Conservation (phyloP, 2,797 vertebrate genomes). For the Bradypus variegatus region DNA sequence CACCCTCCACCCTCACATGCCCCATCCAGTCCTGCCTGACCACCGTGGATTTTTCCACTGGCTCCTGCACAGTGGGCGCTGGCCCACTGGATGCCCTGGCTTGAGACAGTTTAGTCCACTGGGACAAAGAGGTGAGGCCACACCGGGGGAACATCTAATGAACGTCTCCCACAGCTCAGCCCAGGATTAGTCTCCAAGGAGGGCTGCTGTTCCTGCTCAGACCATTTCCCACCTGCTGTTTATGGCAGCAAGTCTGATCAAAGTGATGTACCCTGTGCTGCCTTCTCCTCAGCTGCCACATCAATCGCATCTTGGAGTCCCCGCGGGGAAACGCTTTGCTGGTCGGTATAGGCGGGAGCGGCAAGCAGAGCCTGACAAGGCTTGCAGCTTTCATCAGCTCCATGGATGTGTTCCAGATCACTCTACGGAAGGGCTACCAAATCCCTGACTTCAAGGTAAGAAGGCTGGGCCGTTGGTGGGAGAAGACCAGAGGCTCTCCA, state of each 20-base stretch:
- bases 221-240: not conserved
- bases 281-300: constrained; percentile 82
- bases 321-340: constrained; percentile 89
- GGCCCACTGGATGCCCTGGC: not conserved
- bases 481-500: not conserved
- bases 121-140: not conserved
- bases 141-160: not conserved
- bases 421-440: constrained; percentile 87
- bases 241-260: not conserved
- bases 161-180: not conserved
- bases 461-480: fast-evolving
- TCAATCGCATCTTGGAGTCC: constrained; percentile 91
- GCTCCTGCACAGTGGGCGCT: too few species aligned
- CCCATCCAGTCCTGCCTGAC: not conserved
- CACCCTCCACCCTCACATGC: fast-evolving
- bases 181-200: not conserved
- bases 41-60: not conserved
- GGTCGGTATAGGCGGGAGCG: constrained; percentile 92
- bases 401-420: constrained; percentile 94
- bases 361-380: constrained; percentile 94
- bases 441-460: constrained; percentile 89
- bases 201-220: not conserved
- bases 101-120: not conserved
- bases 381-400: constrained; percentile 92
- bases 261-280: not conserved